Evolutionary conservation across 2,888 invertebrate genomes (phyloP), one percentile per base, ranked within the genome.

Genomic region (Agrenia bidenticulata): DNA sequence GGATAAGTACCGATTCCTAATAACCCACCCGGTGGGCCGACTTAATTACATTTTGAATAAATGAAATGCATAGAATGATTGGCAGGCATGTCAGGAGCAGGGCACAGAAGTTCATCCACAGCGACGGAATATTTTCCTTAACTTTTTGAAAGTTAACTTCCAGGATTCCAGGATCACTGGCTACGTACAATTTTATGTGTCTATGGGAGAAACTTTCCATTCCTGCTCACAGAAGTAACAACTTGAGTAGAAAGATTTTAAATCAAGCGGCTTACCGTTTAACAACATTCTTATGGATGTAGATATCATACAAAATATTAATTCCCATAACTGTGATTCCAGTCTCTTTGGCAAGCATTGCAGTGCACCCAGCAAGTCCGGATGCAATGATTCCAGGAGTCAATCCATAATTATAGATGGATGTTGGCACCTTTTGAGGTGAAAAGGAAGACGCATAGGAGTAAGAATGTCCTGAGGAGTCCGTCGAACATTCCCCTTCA

Each of bases 271-370:
- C 79, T 81, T 79, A 88, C 88, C 85, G 85, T 79, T 84, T 88
- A 64, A 89, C 81, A 70, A 83, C 82, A 64, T 84, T 85, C 87
- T 88, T 88, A 77, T 87, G 85, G 64, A 88, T 84, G 80, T 88
- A 88, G 65, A 90, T 79, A 78, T 93, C 92, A 78, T 89, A 90
- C 27, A 86, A 83, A 51, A 89, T 82, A 81, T 91, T 92, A 77
- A 92, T 86, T 41, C 89, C 83, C 74, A 93, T 85, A 55, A 88
- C 87, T 0, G 90, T 90, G 64, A 93, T 84, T 11, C 92, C 92
- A 1, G 91, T 91, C 80, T 93, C 92, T 80, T 93, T 93, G 55
- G 91, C 89, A 75, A 92, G 82, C 90, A 92, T 89, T 77, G 90
- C 88, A 56, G 89, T 83, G 0, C 88, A 87, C 0, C 90, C 89